phyloP scores from a whole-genome alignment of 2,797 vertebrate genomes.

The Scarus forsteni region DNA sequence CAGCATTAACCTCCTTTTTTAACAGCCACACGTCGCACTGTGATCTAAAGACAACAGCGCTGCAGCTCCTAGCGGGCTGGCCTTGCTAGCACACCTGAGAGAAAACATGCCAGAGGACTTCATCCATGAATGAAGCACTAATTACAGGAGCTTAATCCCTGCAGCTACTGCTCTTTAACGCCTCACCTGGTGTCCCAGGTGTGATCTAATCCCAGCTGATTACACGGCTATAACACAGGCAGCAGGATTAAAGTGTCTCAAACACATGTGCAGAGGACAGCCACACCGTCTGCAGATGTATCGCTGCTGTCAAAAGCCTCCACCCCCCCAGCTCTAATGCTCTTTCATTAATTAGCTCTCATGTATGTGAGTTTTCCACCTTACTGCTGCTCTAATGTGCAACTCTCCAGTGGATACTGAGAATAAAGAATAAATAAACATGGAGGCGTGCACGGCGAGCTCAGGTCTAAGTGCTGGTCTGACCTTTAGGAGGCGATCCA shows the following conservation, averaged over 20 bases:
- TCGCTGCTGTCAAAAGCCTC: slow-evolving; percentile 44
- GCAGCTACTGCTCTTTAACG: slow-evolving; percentile 46
- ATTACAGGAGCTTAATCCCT: slow-evolving; percentile 32
- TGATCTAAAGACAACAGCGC: background rate
- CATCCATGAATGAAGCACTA: slow-evolving; percentile 16
- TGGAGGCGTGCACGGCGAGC: slow-evolving; percentile 7
- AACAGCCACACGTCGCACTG: no score
- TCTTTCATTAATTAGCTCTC: no score
- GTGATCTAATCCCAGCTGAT: slow-evolving; percentile 51
- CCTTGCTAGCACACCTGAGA: background rate
- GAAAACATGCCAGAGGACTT: slow-evolving; percentile 4
- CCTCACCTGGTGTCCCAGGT: slow-evolving; percentile 52
- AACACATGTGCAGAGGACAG: slow-evolving; percentile 33
- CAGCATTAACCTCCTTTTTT: no score
- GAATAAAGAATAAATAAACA: slow-evolving; percentile 15
- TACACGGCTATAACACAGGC: slow-evolving; percentile 39
- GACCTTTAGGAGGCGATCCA: slow-evolving; percentile 65
- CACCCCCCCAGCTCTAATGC: no score
- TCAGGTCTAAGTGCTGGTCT: slow-evolving; percentile 40
- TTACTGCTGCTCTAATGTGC: background rate
- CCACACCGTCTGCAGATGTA: slow-evolving; percentile 49
- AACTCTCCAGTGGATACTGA: slow-evolving; percentile 5
- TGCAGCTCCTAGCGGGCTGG: background rate
- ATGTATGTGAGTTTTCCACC: background rate
- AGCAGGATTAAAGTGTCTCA: slow-evolving; percentile 28